These are phyloP conservation scores for Meloidogyne chitwoodi DNA, from an alignment of 1,140 invertebrate species.

Conservation along the genomic window DNA sequence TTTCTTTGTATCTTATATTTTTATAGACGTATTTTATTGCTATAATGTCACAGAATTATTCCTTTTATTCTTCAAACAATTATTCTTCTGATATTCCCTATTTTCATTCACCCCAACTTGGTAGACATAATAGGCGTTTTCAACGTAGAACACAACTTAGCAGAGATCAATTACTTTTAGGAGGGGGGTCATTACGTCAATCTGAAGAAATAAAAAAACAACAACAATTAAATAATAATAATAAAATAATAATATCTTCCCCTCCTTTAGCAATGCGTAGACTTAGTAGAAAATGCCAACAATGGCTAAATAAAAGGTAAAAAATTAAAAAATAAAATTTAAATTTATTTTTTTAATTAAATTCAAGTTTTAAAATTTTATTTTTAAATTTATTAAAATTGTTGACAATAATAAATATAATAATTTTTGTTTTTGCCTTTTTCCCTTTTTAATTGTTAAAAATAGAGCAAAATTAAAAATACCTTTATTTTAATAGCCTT, in stretches of 20 bases:
- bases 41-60: too few species aligned
- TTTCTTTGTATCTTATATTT: too few species aligned
- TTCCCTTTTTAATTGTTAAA: neutral
- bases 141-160: neutral
- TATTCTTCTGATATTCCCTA: neutral
- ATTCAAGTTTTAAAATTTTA: too few species aligned
- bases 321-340: neutral
- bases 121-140: neutral
- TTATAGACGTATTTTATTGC: too few species aligned
- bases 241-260: neutral
- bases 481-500: too few species aligned
- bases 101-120: neutral
- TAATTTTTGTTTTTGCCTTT: neutral
- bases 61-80: neutral
- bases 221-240: neutral
- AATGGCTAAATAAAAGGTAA: constrained; percentile 6
- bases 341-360: too few species aligned
- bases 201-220: neutral
- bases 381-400: too few species aligned
- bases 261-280: constrained; percentile 16
- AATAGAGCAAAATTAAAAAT: too few species aligned
- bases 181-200: constrained; percentile 9
- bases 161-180: neutral
- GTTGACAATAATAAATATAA: too few species aligned
- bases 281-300: constrained; percentile 13